These are phyloP conservation scores for Pachliopta kotzebuea DNA, from an alignment of 2,888 invertebrate genomes.

Conservation along the genomic window DNA sequence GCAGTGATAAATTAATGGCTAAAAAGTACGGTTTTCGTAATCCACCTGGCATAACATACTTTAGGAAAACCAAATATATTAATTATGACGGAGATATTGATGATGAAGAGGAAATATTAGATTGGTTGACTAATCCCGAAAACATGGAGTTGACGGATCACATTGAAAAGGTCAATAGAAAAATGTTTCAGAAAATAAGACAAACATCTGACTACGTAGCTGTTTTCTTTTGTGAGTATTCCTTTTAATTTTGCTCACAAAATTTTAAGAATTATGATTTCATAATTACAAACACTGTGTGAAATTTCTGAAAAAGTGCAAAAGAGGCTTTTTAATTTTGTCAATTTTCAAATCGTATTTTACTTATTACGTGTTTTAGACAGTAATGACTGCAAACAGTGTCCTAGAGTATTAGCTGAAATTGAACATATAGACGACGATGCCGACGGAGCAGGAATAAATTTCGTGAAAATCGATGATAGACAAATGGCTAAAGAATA, in stretches of 20 bases:
- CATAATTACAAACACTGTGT: not conserved
- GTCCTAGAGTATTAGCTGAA: conserved; percentile 91
- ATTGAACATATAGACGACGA: conserved; percentile 97
- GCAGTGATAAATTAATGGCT: conserved; percentile 93
- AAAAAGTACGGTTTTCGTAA: conserved; percentile 95
- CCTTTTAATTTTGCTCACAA: conserved; percentile 13
- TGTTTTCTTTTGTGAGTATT: conserved; percentile 93
- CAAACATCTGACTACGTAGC: conserved; percentile 94
- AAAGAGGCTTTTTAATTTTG: not conserved
- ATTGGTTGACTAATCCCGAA: conserved; percentile 95
- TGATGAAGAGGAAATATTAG: conserved; percentile 93
- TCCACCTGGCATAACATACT: conserved; percentile 94
- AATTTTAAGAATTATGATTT: not conserved
- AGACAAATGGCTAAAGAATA: conserved; percentile 91
- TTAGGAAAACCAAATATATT: conserved; percentile 92
- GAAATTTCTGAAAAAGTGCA: not conserved
- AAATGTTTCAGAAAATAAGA: conserved; percentile 95
- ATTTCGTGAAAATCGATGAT: conserved; percentile 96
- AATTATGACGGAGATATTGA: conserved; percentile 97
- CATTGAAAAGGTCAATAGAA: conserved; percentile 93
- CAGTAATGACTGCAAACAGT: conserved; percentile 97
- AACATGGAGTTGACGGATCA: conserved; percentile 97
- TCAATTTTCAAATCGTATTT: conserved; percentile 50
- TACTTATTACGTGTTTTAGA: conserved; percentile 85
- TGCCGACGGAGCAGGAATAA: conserved; percentile 93